Base-by-base conservation (phyloP, 2,888 invertebrate species). In the Thysanoteuthis rhombus region DNA sequence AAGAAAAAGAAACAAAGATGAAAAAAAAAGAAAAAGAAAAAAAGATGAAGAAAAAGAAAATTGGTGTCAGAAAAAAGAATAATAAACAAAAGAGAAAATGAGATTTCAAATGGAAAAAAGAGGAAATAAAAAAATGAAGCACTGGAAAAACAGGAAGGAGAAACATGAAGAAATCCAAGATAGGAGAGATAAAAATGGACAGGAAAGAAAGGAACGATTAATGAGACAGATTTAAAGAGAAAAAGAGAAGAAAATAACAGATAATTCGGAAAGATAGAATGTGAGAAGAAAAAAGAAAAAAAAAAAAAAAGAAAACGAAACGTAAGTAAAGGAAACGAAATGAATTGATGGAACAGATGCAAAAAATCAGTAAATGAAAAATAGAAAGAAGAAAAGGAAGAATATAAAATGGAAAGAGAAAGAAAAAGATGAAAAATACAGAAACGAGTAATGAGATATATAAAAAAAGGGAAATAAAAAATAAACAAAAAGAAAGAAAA, bases 11-110 rank as follows among this genome's bases (percentile, higher is more conserved):
- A n/a, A n/a, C n/a, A n/a, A n/a, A 32, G 6, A 58, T 2, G 12
- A 32, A 8, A 58, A 58, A 8, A 5, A 32, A 32, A 4, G 8
- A 58, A 58, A 58, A 4, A 58, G 32, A 32, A 32, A 6, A 32
- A 32, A 32, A 8, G 32, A 1, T 5, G 10, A 8, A 12, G 5
- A 58, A 58, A 0, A 58, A 32, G 32, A 32, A 28, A 32, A 3
- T 10, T 8, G 0, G 12, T 2, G 0, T 3, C 0, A n/a, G 12
- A n/a, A n/a, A 75, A 28, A 16, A 32, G n/a, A 10, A 12, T 8
- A 19, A n/a, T 8, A n/a, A 10, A 75, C 6, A n/a, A 28, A 58
- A n/a, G 0, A 19, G 75, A n/a, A n/a, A 75, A 75, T 10, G 10
- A 75, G 1, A 28, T 28, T 28, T 8, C 6, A 75, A 75, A 75